Conservation (phyloP, 2,888 invertebrate genomes). For the Siphlonurus alternatus region DNA sequence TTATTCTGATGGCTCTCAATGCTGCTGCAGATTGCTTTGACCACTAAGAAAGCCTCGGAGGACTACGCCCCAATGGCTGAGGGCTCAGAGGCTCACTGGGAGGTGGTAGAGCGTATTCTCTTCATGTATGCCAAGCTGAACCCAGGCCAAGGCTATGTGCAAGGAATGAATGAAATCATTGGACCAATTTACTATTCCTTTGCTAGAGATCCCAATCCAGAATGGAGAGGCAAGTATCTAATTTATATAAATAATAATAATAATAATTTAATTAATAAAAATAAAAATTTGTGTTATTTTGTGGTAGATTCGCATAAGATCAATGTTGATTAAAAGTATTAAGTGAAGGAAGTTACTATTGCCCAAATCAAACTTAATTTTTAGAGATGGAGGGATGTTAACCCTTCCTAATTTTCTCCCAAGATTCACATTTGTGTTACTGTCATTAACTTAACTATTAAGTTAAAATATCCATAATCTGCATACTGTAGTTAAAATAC, state of each 20-base stretch:
- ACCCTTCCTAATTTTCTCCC: too few relatives aligned
- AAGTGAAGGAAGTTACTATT: not conserved
- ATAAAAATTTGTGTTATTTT: not conserved
- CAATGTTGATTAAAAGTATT: too few relatives aligned
- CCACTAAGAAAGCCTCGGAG: constrained; percentile 55
- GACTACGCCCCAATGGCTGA: constrained; percentile 74
- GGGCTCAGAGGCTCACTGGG: constrained; percentile 95
- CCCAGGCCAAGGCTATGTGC: constrained; percentile 89
- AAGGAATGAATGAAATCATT: constrained; percentile 99
- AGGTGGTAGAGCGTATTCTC: constrained; percentile 90
- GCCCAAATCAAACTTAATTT: not conserved
- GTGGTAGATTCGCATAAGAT: not conserved
- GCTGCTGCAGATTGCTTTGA: constrained; percentile 43
- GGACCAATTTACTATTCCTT: constrained; percentile 97
- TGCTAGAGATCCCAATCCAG: constrained; percentile 69
- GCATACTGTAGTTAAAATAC: too few relatives aligned
- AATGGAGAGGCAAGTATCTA: constrained; percentile 48
- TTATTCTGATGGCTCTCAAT: not conserved
- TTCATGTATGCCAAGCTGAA: constrained; percentile 97
- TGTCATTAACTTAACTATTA: too few relatives aligned
- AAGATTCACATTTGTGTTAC: too few relatives aligned
- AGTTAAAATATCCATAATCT: too few relatives aligned
- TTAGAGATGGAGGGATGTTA: too few relatives aligned
- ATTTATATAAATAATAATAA: not conserved
- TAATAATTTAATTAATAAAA: not conserved